Percentiles rank a stretch among this genome's conserved stretches.
These are phyloP conservation scores for Rhysida immarginata DNA, from an alignment of 1,140 invertebrate genomes.

Conservation along the genomic window DNA sequence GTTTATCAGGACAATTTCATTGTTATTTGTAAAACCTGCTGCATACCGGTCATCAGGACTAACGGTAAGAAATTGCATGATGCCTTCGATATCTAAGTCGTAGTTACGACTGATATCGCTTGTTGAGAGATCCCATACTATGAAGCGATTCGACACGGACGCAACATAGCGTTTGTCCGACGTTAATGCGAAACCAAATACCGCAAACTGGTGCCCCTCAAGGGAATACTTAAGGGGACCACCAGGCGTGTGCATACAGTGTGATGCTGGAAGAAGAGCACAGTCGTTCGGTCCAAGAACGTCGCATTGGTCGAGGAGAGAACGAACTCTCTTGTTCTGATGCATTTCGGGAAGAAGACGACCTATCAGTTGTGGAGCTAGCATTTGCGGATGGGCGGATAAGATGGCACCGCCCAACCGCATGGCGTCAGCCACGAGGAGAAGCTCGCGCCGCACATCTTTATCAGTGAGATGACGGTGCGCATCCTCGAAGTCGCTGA, in stretches of 20 bases:
- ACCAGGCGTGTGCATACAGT: conserved; percentile 91
- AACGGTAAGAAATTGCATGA: conserved; percentile 86
- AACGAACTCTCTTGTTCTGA: conserved; percentile 64
- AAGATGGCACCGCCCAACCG: conserved; percentile 79
- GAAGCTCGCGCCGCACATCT: conserved; percentile 68
- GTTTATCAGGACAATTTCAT: conserved; percentile 75
- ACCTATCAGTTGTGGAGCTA: conserved; percentile 85
- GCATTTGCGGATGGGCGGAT: conserved; percentile 82
- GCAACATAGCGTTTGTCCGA: conserved; percentile 86
- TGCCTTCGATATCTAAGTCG: conserved; percentile 64
- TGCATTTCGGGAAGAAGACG: conserved; percentile 81
- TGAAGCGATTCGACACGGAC: conserved; percentile 90
- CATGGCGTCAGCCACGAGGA: conserved; percentile 86
- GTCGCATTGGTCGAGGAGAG: conserved; percentile 79
- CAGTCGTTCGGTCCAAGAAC: conserved; percentile 68
- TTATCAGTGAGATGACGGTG: conserved; percentile 68
- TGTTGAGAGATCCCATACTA: conserved; percentile 91
- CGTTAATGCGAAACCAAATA: conserved; percentile 84
- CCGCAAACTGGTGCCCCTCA: conserved; percentile 94
- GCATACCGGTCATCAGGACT: conserved; percentile 92
- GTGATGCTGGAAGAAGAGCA: conserved; percentile 77
- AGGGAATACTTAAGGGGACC: conserved; percentile 94
- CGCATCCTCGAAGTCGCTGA: conserved; percentile 92
- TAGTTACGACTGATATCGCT: conserved; percentile 82
- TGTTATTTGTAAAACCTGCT: conserved; percentile 90